Evolutionary conservation across 2,797 vertebrate species (phyloP).

Genomic region (Rhinoraja longicauda): DNA sequence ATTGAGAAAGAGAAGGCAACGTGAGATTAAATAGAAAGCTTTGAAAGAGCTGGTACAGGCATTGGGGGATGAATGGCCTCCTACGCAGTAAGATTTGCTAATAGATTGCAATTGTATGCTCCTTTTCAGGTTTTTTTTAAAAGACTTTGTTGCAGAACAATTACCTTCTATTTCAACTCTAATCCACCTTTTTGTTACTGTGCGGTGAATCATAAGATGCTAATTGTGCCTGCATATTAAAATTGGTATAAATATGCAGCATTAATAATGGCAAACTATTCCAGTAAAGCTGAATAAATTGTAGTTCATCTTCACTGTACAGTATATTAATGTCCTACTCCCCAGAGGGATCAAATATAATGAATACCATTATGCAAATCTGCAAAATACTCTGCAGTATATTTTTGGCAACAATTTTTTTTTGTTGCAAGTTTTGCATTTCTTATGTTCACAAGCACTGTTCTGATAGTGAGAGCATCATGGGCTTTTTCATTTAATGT

Average conservation of each 20-base stretch:
- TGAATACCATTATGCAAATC: conserved; percentile 35
- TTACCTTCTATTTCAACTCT: conserved; percentile 11
- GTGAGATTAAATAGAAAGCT: background rate
- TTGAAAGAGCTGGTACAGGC: background rate
- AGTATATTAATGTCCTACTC: conserved; percentile 29
- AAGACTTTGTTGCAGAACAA: conserved; percentile 17
- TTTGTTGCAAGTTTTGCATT: conserved; percentile 33
- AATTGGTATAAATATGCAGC: conserved; percentile 25
- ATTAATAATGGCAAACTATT: conserved; percentile 19
- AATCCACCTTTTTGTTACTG: conserved; percentile 9
- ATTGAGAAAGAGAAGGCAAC: background rate
- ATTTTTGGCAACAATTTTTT: conserved; percentile 28
- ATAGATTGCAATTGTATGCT: background rate
- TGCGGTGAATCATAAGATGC: conserved; percentile 26
- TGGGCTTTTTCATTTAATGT: conserved; percentile 32
- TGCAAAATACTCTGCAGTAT: background rate
- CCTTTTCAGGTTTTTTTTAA: background rate
- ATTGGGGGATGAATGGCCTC: background rate
- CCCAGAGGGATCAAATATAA: conserved; percentile 13
- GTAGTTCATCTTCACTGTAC: conserved; percentile 19
- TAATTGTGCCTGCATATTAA: conserved; percentile 35
- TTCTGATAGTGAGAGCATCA: conserved; percentile 19
- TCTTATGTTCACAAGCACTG: conserved; percentile 27
- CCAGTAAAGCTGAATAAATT: conserved; percentile 29
- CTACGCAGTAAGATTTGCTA: background rate